Evolutionary conservation across 2,888 invertebrate species (phyloP).

Genomic region (Hydroisotoma schaefferi): DNA sequence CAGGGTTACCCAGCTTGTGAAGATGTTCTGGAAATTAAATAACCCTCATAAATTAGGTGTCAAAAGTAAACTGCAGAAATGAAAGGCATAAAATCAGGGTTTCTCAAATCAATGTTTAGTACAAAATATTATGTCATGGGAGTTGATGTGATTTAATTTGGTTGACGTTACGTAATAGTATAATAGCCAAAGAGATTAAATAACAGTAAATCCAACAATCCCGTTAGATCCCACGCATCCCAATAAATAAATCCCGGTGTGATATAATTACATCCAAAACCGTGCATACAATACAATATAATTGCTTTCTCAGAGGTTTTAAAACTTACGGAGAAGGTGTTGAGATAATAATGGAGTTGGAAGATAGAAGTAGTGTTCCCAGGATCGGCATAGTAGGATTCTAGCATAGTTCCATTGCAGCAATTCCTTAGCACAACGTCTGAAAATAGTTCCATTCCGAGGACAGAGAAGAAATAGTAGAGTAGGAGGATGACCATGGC

Average conservation of each 20-base stretch:
- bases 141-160: neutral
- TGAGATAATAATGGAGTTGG: constrained; percentile 80
- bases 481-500: constrained; percentile 53
- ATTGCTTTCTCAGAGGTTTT: no score
- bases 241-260: no score
- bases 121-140: no score
- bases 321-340: constrained; percentile 65
- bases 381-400: constrained; percentile 56
- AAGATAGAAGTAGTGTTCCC: constrained; percentile 59
- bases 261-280: no score
- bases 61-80: neutral
- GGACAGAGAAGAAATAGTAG: constrained; percentile 84
- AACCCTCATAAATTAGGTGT: neutral
- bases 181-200: no score
- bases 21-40: constrained; percentile 59
- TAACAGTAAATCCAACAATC: no score
- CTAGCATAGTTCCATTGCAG: constrained; percentile 56
- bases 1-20: constrained; percentile 74
- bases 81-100: neutral
- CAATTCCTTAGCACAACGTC: constrained; percentile 72
- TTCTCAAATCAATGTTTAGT: neutral
- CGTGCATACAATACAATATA: no score
- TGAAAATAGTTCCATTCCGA: constrained; percentile 84
- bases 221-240: no score
- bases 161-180: no score